Base-by-base conservation (phyloP, 2,113 vertebrate genomes). In the Colossoma macropomum region DNA sequence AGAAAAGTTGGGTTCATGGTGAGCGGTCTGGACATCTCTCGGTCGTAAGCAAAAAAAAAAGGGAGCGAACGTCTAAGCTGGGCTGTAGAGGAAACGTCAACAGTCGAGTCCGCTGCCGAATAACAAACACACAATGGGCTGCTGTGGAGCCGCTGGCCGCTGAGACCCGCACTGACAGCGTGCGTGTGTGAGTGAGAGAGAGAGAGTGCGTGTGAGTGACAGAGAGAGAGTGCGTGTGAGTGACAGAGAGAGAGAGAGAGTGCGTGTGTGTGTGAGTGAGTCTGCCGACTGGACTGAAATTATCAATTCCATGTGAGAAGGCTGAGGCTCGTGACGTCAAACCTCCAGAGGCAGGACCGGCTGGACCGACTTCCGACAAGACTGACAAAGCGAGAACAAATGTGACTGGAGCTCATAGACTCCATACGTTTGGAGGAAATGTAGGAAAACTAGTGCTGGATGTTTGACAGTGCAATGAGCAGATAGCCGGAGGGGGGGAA, bases 1-100 rank as follows among this genome's bases (percentile, higher is more conserved):
- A 96, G 91, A 89, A 96, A 97, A 90, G 93, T 91, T 86, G 95
- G 92, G 79, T 95, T 95, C 91, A 96, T 87, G 84, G 94, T 91
- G 85, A 95, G 94, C 87, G 93, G 94, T 90, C 95, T 94, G 87
- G 95, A 92, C 96, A 96, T 96, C 90, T 91, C 93, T 85, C 76
- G 78, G 70, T 69, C 63, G 32, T 52, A 77, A 77, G 59, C 19
- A 30, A 17, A 54, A 45, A 9, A 10, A 11, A 28, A 28, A 13
- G 54, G 7, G 50, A 73, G 34, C 70, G 0, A 79, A 68, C 70
- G 13, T 70, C 52, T 23, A 59, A 45, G 25, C 23, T 28, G 30
- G 11, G 13, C 63, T 48, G 0, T n/a, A 32, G 19, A 63, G 30
- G 50, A 65, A 25, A 72, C 10, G 25, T 62, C 38, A 32, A 71